Base-by-base conservation (phyloP, 2,797 vertebrate genomes). In the Gymnothorax reevesii region DNA sequence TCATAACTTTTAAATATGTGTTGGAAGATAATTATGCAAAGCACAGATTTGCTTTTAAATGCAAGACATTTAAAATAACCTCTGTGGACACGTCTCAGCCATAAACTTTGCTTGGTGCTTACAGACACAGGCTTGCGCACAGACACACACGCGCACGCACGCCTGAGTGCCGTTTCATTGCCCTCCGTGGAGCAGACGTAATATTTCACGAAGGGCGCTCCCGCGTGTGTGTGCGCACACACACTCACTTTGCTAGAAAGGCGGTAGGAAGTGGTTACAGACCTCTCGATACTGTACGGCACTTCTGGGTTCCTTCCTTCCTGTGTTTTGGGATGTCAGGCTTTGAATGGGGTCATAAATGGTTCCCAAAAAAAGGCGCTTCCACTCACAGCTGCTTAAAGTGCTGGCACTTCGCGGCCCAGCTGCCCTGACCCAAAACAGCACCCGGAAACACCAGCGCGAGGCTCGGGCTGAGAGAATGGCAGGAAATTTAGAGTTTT, bases 311-410 rank as follows among this genome's bases (percentile, higher is more conserved):
- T 94, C 94, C 95, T 96, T 96, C 95, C 96, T 96, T 96, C 95
- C 95, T 96, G 95, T 95, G 94, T 96, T 95, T 83, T 95, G 93
- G 93, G 94, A 95, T 92, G 94, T 92, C 91, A 87, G 93, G 91
- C 93, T 94, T 95, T 96, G 94, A 95, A 94, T 94, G 91, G 93
- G 95, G 94, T 94, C 94, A 92, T 96, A 96, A 96, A 96, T 82
- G 90, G 87, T 93, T 86, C 88, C 90, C 90, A 91, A 89, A 93
- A 94, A 94, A 94, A 91, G 93, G 94, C 87, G 93, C 94, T 94
- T 93, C 94, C 95, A 95, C 92, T 93, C 93, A 86, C 94, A 95
- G 94, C 94, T 95, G 95, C 94, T 92, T 93, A 91, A 95, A 95
- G 93, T 95, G 94, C 93, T 89, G 87, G 83, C 94, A 91, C 90